Evolutionary conservation across 2,888 invertebrate genomes (phyloP).

Genomic region (Lydus trimaculatus): DNA sequence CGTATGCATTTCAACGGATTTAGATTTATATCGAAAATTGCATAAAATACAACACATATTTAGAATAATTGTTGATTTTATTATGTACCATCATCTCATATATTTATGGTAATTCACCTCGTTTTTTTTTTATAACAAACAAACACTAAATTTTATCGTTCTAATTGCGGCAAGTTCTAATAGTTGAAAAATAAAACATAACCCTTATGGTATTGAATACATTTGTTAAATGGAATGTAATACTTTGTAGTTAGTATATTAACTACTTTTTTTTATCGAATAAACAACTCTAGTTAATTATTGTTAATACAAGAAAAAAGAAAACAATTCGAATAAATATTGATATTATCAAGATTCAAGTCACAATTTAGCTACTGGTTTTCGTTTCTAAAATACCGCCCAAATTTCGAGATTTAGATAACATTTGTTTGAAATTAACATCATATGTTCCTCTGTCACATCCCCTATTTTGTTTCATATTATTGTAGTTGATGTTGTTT

Average conservation of each 20-base stretch:
- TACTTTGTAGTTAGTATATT: neutral
- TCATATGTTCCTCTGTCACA: neutral
- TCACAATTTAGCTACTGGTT: neutral
- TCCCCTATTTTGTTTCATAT: neutral
- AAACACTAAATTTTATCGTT: neutral
- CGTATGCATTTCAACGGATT: neutral
- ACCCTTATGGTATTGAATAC: neutral
- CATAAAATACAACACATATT: too few species aligned
- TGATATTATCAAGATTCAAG: neutral
- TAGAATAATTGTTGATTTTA: neutral
- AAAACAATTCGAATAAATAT: neutral
- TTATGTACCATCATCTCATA: neutral
- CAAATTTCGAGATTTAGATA: neutral
- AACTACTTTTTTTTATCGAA: neutral
- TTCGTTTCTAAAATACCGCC: neutral
- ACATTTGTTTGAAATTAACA: neutral
- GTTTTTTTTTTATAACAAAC: neutral
- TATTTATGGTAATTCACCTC: too few species aligned
- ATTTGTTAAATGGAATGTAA: neutral
- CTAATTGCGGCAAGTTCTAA: neutral
- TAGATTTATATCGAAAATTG: neutral
- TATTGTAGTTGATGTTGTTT: neutral
- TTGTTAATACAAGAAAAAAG: neutral
- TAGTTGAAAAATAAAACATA: neutral
- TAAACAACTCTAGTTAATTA: constrained; percentile 1